Percentiles rank a stretch among this genome's conserved stretches.
phyloP scores from a whole-genome alignment of 35 echinoderm and acorn worm species.

The Apostichopus californicus region DNA sequence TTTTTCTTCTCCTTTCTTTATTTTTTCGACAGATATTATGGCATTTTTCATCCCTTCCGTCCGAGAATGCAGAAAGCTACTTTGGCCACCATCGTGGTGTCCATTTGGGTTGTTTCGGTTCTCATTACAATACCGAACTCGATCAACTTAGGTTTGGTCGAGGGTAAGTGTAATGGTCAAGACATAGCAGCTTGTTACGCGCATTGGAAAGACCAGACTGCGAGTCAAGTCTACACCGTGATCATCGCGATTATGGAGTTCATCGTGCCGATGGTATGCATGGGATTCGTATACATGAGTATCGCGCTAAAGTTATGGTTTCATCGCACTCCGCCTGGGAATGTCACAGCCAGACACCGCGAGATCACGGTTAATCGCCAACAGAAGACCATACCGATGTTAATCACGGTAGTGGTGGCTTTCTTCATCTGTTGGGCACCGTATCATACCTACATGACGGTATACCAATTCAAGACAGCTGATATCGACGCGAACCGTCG shows the following conservation, averaged over 20 bases:
- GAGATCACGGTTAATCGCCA: constrained; percentile 85
- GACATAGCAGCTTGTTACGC: constrained; percentile 56
- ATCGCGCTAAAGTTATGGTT: constrained; percentile 92
- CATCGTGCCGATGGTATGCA: constrained; percentile 82
- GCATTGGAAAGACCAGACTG: constrained; percentile 56
- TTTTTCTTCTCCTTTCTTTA: neutral
- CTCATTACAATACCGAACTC: constrained; percentile 79
- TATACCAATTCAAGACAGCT: constrained; percentile 61
- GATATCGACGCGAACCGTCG: constrained; percentile 28
- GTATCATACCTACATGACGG: constrained; percentile 80
- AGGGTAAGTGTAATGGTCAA: constrained; percentile 49
- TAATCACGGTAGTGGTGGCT: constrained; percentile 88
- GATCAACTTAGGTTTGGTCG: constrained; percentile 28
- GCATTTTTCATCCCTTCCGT: constrained; percentile 91
- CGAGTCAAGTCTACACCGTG: constrained; percentile 62
- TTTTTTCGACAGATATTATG: constrained; percentile 76
- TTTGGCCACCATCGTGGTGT: constrained; percentile 62
- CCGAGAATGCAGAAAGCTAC: constrained; percentile 89
- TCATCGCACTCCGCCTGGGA: constrained; percentile 80
- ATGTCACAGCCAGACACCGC: constrained; percentile 78
- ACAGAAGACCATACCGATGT: constrained; percentile 98
- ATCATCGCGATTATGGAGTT: constrained; percentile 78
- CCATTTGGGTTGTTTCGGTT: constrained; percentile 81
- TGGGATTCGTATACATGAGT: constrained; percentile 87
- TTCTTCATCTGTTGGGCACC: constrained; percentile 96